Evolutionary conservation across 1,140 invertebrate species (phyloP), one percentile per base, ranked within the genome.

Genomic region (Chionoecetes opilio): DNA sequence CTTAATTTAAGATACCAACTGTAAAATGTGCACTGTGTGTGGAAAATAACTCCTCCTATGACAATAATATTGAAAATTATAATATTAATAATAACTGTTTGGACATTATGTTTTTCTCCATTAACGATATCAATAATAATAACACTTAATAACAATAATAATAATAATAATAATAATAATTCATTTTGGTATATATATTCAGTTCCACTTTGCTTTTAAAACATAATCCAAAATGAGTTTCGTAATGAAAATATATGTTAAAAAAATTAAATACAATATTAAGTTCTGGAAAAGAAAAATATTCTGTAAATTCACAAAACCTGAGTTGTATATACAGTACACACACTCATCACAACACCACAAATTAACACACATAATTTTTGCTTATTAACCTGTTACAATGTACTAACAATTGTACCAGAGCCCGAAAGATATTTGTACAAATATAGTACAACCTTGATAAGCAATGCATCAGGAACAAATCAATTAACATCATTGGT

Each of bases 361-460:
- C 82, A 93, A 86, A 86, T 85, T 93, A 93, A 85, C 38, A 92
- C 11, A 84, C 34, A 31, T 89, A 84, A 92, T 31, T 38, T 41
- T 46, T 93, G 82, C 38, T 53, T 86, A 82, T 86, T 93, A 86
- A 86, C 84, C 84, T 32, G 84, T 93, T 75, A 91, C 89, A 91
- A 29, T 91, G 35, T 34, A 91, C 3, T n/a, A 3, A 91, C 14
- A 86, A 75, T 26, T 63, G 31, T 21, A 91, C 31, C 46, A 91
- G 26, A 91, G 32, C 53, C 89, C 32, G 3, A 34, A 34, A 63
- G 26, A 35, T 21, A 75, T 75, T 63, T 91, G 89, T 75, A 91
- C 53, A 75, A n/a, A 21, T 35, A 53, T 26, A 91, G 89, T 91
- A 91, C 89, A 91, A 75, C 21, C 8, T 75, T 75, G 1, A 53